Base-by-base conservation (phyloP, 2,888 invertebrate species). In the Calephelis perditalis region DNA sequence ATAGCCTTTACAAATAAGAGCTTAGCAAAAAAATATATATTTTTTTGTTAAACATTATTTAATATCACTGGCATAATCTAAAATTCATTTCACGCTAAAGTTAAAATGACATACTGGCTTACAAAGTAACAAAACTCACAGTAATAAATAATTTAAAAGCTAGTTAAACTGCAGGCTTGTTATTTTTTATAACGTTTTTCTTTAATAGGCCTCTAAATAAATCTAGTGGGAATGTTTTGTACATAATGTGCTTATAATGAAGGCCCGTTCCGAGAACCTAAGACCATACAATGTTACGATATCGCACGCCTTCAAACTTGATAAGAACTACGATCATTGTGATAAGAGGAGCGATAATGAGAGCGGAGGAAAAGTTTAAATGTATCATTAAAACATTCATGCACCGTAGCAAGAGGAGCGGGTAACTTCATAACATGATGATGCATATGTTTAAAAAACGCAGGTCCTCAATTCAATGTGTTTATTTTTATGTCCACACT, bases 211-310 rank as follows among this genome's bases (percentile, higher is more conserved):
- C n/a, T 49, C 49, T 49, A 49, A 49, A 49, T 49, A 26, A 49
- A 49, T 49, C 49, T 49, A 49, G 49, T 26, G 0, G 49, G 49
- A 49, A 49, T 49, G 49, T 15, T 49, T 26, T 26, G 49, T 26
- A 49, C 49, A 49, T 49, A 49, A 49, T 49, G 49, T 26, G 49
- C 9, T 12, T 26, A 8, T 12, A 9, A 49, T 49, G 12, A 26
- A 7, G 49, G 9, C 12, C 49, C 6, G 63, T 62, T 64, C 62
- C 47, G 54, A 60, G 62, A 64, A 62, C 56, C 52, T 35, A 59
- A 4, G 56, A 57, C 59, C 62, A 55, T 59, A 64, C 60, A 63
- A 61, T 63, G 63, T 65, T 61, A 47, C 45, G 56, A 57, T 57
- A 45, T 57, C 12, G 43, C 26, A 57, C 56, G 56, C 9, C 44